These are phyloP conservation scores for Deroplatys truncata DNA, from an alignment of 2,888 invertebrate genomes.

Conservation along the genomic window DNA sequence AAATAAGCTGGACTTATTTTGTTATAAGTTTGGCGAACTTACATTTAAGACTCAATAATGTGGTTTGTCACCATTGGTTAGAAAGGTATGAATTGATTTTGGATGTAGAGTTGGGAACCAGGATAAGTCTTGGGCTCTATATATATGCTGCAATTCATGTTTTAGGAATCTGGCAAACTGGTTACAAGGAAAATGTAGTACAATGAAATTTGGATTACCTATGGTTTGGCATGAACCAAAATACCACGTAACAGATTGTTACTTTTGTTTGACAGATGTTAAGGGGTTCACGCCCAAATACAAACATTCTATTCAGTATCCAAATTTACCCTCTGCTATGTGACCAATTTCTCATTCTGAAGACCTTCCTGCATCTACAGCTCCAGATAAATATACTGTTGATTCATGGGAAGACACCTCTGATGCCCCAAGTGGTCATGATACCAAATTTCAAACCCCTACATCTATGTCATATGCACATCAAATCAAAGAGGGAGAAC, in stretches of 20 bases:
- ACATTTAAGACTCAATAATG: neutral
- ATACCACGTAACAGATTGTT: neutral
- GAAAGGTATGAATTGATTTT: neutral
- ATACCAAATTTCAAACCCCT: too few relatives aligned
- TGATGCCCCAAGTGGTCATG: too few relatives aligned
- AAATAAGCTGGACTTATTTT: neutral
- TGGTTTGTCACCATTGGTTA: neutral
- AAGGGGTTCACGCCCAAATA: neutral
- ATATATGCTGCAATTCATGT: neutral
- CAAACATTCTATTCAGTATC: neutral
- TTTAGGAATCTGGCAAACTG: neutral
- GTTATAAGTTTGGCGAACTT: neutral
- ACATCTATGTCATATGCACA: too few relatives aligned
- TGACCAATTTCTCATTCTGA: neutral
- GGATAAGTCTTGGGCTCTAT: too few relatives aligned
- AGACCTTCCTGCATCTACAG: neutral
- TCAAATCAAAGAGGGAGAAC: too few relatives aligned
- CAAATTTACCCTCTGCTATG: neutral
- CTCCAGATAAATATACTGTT: neutral
- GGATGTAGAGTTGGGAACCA: neutral
- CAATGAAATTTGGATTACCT: neutral
- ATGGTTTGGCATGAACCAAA: neutral
- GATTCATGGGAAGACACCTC: neutral
- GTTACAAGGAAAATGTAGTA: neutral
- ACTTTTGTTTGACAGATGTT: neutral